A percentile compares a stretch with the other conserved stretches of the same genome.
Evolutionary conservation across 2,113 vertebrate species (phyloP).

Genomic region (Crypturellus undulatus): DNA sequence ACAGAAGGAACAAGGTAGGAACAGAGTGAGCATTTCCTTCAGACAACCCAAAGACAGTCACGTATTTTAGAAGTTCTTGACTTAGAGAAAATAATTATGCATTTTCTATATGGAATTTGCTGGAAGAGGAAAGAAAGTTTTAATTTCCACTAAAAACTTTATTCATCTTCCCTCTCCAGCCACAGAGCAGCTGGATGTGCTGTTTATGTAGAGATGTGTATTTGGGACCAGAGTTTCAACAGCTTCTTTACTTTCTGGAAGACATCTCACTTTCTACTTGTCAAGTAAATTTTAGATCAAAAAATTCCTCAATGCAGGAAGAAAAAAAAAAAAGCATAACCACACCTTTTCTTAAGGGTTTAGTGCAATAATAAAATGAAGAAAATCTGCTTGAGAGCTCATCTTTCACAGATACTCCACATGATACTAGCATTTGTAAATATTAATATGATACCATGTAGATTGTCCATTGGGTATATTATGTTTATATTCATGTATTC

Average conservation of each 20-base stretch:
- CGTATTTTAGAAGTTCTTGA: neutral
- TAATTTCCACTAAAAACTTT: neutral
- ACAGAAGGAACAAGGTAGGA: neutral
- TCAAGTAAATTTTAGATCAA: neutral
- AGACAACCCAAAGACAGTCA: neutral
- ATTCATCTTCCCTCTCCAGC: neutral
- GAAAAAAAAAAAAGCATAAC: neutral
- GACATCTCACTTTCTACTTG: neutral
- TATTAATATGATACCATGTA: neutral
- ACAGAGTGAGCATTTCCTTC: neutral
- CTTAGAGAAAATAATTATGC: neutral
- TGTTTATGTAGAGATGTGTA: neutral
- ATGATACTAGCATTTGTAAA: neutral
- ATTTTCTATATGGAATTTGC: neutral
- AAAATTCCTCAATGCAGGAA: neutral
- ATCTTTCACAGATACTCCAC: neutral
- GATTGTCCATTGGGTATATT: neutral
- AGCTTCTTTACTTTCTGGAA: neutral
- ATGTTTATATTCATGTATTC: neutral
- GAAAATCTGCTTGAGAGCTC: neutral
- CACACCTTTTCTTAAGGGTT: neutral
- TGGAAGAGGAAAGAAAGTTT: neutral
- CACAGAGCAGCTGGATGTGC: neutral
- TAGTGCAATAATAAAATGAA: neutral
- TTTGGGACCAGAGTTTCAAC: neutral